phyloP scores from a whole-genome alignment of 2,797 vertebrate genomes.

The Tadarida brasiliensis region DNA sequence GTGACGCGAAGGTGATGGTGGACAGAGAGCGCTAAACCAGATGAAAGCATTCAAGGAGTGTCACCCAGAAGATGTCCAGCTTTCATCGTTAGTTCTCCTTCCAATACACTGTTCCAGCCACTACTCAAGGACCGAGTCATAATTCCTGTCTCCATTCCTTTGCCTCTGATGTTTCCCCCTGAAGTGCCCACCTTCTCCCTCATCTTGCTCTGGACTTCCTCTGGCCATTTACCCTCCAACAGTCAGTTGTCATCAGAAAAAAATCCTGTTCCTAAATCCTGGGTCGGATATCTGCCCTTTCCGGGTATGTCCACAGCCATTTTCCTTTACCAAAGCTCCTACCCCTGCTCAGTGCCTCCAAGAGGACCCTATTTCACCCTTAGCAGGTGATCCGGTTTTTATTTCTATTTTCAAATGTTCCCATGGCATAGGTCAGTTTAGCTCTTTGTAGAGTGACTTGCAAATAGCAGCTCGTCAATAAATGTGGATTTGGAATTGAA shows the following conservation, averaged over 20 bases:
- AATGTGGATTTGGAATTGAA: not conserved
- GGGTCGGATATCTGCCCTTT: not conserved
- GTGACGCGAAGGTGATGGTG: not conserved
- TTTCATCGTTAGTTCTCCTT: not conserved
- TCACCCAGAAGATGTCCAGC: not conserved
- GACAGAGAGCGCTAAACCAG: not conserved
- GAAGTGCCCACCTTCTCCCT: not conserved
- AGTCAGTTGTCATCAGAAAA: not conserved
- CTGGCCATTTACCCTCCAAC: not conserved
- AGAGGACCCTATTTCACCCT: not conserved
- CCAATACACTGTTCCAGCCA: not conserved
- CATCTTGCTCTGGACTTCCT: not conserved
- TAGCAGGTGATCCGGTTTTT: not conserved
- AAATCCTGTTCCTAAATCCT: not conserved
- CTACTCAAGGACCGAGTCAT: not conserved
- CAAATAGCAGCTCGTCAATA: not conserved
- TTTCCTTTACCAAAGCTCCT: not conserved
- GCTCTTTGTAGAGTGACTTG: not conserved
- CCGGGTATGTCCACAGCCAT: not conserved
- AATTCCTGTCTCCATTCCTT: not conserved
- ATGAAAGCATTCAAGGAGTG: not conserved
- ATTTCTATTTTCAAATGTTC: not conserved
- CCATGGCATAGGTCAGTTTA: not conserved
- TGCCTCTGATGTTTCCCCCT: not conserved
- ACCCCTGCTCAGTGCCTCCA: accelerated